Evolutionary conservation across 2,888 invertebrate species (phyloP), one percentile per base, ranked within the genome.

Genomic region (Drosophila hamatofila): DNA sequence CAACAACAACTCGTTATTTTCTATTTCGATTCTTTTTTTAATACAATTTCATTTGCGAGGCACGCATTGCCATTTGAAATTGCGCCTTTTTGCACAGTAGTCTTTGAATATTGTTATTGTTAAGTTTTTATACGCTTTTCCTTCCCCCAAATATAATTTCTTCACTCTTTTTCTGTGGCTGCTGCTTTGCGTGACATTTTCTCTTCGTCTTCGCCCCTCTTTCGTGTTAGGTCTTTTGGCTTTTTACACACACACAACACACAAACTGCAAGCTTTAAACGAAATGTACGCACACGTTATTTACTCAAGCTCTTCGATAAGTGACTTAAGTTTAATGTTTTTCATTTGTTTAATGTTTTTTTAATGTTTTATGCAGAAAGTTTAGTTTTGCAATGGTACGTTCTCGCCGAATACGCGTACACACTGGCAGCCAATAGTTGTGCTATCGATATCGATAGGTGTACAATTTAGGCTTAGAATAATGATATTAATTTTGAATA

Each of bases 111-210:
- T 78, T 81, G 79, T 81, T 81, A 75, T 84, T 81, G 72, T 83
- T 78, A 63, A 77, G 74, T 76, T 76, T 81, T 83, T 68, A 64
- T 74, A 70, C 70, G 73, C 67, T 78, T 73, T 77, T 81, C 72
- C 80, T 70, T 80, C 72, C 75, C 70, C 62, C 71, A 66, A 80
- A 73, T 79, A 75, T 75, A 78, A 88, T 80, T 81, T 88, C 88
- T 88, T 90, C 84, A 90, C 88, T 90, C 78, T 86, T 83, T 88
- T 89, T 84, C 68, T 84, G 66, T 66, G 69, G 79, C 80, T 88
- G 81, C 88, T 87, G 75, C 90, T 89, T 80, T 88, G 90, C 88
- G 88, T 88, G 88, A 88, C 90, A 88, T 90, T 90, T 88, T 87
- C 88, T 90, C 83, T 83, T 78, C 71, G 73, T 66, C 88, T 88